A percentile compares a stretch with the other conserved stretches of the same genome.
phyloP scores from a whole-genome alignment of 1,140 invertebrate genomes.

The Hycleus cichorii region DNA sequence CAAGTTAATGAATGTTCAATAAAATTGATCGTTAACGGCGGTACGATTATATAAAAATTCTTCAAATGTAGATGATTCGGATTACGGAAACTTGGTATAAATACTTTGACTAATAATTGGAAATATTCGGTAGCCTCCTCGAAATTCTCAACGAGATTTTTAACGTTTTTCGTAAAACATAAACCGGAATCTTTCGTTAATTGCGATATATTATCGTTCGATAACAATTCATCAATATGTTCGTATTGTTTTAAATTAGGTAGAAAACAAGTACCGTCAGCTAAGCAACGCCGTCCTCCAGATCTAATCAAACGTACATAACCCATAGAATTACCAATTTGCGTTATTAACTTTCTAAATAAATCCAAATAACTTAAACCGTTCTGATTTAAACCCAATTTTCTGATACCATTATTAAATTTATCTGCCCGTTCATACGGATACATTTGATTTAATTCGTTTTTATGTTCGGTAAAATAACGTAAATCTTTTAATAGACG shows the following conservation, averaged over 20 bases:
- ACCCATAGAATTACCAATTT: constrained; percentile 95
- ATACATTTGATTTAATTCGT: constrained; percentile 54
- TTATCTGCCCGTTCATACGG: constrained; percentile 89
- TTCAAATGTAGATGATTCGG: constrained; percentile 82
- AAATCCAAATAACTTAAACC: constrained; percentile 87
- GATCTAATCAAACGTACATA: constrained; percentile 92
- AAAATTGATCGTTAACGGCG: constrained; percentile 90
- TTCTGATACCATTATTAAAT: constrained; percentile 87
- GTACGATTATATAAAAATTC: constrained; percentile 92
- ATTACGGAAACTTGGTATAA: constrained; percentile 80
- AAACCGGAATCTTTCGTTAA: constrained; percentile 59
- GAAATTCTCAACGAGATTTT: constrained; percentile 76
- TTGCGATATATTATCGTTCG: constrained; percentile 50
- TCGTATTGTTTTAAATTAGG: constrained; percentile 71
- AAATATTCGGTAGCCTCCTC: constrained; percentile 94
- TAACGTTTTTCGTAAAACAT: constrained; percentile 69
- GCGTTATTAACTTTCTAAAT: constrained; percentile 85
- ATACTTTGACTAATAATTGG: constrained; percentile 88
- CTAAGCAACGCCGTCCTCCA: constrained; percentile 86
- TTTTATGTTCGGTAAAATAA: constrained; percentile 56
- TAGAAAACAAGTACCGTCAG: constrained; percentile 84
- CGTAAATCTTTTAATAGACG: constrained; percentile 84
- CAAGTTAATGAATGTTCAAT: constrained; percentile 87
- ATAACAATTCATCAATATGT: constrained; percentile 51
- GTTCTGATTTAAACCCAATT: constrained; percentile 77